Evolutionary conservation across 2,113 vertebrate genomes (phyloP), one percentile per base, ranked within the genome.

Genomic region (Noctilio leporinus): DNA sequence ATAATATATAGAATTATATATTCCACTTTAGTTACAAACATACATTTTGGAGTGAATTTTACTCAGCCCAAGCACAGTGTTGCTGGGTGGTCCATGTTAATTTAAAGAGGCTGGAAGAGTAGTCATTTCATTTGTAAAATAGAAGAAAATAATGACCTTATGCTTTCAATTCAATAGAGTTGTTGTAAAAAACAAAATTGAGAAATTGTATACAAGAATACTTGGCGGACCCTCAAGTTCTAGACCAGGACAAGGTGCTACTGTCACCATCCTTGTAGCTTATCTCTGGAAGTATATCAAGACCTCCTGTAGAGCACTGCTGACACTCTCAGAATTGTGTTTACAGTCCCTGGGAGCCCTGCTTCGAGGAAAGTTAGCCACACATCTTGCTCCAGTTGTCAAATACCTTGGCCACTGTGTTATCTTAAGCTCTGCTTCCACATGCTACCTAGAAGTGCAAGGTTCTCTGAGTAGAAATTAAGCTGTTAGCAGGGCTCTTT

Each of bases 391-490:
- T 93, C 70, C 35, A 33, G 47, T 64, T n/a, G 53, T 91, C 65
- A 40, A 77, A 86, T 77, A 64, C 82, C 49, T 72, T 28, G 33
- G 86, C 62, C 38, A 17, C 69, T 6, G 38, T 90, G 81, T 89
- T 96, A 95, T 83, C 73, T 83, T 86, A 91, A 82, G 87, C 83
- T 78, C 62, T 26, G 67, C 72, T 86, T 73, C 73, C 59, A 62
- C 64, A 73, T 6, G 77, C 91, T 49, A 17, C 65, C 62, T 55
- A 83, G 67, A 69, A 53, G 43, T 14, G 30, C 12, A 2, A 4
- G 19, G 75, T 33, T 94, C 47, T 64, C 67, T 8, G 10, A 86
- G n/a, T 84, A 45, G 82, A 84, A 65, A 33, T 14, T 9, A 59
- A 80, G 49, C 87, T 47, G 30, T 47, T 7, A 86, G 72, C 47